Conservation (phyloP, 2,797 vertebrate genomes). For the Poeciliopsis turneri region DNA sequence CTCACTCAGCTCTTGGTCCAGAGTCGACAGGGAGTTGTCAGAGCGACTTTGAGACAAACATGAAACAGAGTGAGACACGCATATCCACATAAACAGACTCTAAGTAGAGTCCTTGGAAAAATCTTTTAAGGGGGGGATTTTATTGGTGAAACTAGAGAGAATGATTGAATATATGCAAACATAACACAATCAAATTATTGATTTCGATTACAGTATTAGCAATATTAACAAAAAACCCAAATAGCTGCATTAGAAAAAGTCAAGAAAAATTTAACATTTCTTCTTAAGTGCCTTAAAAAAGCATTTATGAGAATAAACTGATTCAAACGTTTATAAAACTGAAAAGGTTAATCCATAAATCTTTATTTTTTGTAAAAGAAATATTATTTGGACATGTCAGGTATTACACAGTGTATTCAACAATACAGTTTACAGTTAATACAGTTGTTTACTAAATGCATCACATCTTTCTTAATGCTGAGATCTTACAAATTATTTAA, state of each 20-base stretch:
- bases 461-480: not conserved
- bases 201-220: not conserved
- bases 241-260: not conserved
- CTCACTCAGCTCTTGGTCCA: slow-evolving; percentile 89
- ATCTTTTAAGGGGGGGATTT: not conserved
- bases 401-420: not conserved
- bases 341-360: not conserved
- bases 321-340: too few relatives aligned
- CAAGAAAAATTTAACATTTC: not conserved
- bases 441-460: not conserved
- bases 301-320: not conserved
- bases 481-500: not conserved
- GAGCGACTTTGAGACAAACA: slow-evolving; percentile 82
- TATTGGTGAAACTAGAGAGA: not conserved
- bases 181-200: not conserved
- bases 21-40: slow-evolving; percentile 84
- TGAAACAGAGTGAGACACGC: not conserved
- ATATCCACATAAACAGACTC: slow-evolving; percentile 4
- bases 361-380: not conserved
- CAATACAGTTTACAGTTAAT: not conserved
- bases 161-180: too few relatives aligned
- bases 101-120: not conserved
- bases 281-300: not conserved
- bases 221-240: not conserved
- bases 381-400: not conserved